Percentiles rank a stretch among this genome's conserved stretches.
These are phyloP conservation scores for Plagiodera versicolora DNA, from an alignment of 2,888 invertebrate genomes.

Conservation along the genomic window DNA sequence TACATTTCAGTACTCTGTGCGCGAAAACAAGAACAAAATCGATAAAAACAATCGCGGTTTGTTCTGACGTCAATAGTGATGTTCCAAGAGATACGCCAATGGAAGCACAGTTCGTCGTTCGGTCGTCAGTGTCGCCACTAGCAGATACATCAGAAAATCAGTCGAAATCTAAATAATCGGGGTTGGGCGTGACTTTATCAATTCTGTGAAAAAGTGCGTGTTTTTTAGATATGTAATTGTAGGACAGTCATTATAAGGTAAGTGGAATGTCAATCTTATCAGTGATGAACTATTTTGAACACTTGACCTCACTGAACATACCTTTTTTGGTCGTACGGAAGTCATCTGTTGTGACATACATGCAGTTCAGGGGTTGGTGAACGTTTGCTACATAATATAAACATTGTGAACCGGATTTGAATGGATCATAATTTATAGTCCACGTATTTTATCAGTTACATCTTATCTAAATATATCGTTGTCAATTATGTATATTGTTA, in stretches of 20 bases:
- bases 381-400: no score
- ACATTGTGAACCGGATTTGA: no score
- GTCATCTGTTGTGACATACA: conserved; percentile 43
- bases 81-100: no score
- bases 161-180: conserved; percentile 47
- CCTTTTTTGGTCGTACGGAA: conserved; percentile 29
- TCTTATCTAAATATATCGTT: no score
- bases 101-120: conserved; percentile 19
- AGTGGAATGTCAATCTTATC: conserved; percentile 31
- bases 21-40: neutral
- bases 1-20: neutral
- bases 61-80: no score
- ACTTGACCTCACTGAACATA: conserved; percentile 14
- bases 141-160: conserved; percentile 34
- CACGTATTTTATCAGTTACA: no score
- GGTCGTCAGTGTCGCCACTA: conserved; percentile 35
- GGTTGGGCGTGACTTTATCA: conserved; percentile 51
- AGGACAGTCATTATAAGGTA: conserved; percentile 44
- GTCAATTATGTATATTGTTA: no score
- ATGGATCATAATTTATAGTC: no score
- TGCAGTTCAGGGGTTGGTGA: conserved; percentile 27
- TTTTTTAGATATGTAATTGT: conserved; percentile 49
- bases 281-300: conserved; percentile 22
- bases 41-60: neutral
- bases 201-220: conserved; percentile 48